Percentiles rank a stretch among this genome's conserved stretches.
phyloP scores from a whole-genome alignment of 2,888 invertebrate genomes.

The Dryococelus australis region DNA sequence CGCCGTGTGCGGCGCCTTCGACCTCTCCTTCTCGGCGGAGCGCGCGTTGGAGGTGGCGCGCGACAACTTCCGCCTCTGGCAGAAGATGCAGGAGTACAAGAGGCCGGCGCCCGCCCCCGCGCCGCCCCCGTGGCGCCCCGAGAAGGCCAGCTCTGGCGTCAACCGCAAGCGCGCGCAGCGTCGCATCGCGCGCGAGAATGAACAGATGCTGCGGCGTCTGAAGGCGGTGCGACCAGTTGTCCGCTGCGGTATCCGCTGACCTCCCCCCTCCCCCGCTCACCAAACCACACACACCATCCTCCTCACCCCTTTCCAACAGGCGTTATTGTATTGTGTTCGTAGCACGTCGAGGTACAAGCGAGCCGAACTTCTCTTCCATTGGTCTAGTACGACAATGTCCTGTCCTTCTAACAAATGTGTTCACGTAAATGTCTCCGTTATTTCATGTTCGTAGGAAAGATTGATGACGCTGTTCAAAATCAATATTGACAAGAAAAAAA shows the following conservation, averaged over 20 bases:
- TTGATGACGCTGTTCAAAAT: no score
- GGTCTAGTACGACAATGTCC: no score
- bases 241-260: conserved; percentile 24
- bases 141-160: not conserved
- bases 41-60: not conserved
- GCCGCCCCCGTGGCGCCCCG: not conserved
- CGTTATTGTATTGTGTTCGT: no score
- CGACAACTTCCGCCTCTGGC: conserved; percentile 10
- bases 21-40: conserved; percentile 27
- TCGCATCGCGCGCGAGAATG: conserved; percentile 12
- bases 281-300: not conserved
- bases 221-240: conserved; percentile 39
- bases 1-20: not conserved
- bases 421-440: no score
- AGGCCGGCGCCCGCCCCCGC: not conserved
- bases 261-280: not conserved
- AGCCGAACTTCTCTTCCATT: no score
- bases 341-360: no score
- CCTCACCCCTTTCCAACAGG: no score
- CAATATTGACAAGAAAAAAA: no score
- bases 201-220: conserved; percentile 18
- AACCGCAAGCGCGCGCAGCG: not conserved
- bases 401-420: no score
- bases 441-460: no score
- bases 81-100: not conserved